A percentile compares a stretch with the other conserved stretches of the same genome.
phyloP scores from a whole-genome alignment of 2,797 vertebrate genomes.

The Melanotaenia trifasciata region DNA sequence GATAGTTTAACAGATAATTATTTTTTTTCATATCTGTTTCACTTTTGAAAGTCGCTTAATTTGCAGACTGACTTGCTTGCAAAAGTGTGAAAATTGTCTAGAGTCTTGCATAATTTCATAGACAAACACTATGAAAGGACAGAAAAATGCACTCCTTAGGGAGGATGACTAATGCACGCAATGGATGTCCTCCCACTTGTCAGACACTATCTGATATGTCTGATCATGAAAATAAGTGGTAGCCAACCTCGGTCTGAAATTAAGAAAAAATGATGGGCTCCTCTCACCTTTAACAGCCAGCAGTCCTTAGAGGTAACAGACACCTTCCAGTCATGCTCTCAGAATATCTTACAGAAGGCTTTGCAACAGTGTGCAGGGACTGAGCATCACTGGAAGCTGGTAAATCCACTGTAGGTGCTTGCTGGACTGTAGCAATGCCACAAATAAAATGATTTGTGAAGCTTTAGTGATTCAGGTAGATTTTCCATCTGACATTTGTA shows the following conservation, averaged over 20 bases:
- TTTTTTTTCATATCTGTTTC: not conserved
- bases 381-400: constrained; percentile 20
- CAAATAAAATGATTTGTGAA: not conserved
- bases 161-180: constrained; percentile 34
- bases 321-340: constrained; percentile 34
- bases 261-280: constrained; percentile 43
- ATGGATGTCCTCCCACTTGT: constrained; percentile 34
- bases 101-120: not conserved
- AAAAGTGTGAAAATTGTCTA: not conserved
- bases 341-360: constrained; percentile 21
- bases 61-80: not conserved
- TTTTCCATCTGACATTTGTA: constrained; percentile 1
- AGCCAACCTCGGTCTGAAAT: constrained; percentile 14
- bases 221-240: constrained; percentile 19
- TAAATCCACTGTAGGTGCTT: constrained; percentile 8
- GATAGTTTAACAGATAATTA: not conserved
- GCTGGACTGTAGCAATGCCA: not conserved
- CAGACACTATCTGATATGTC: constrained; percentile 26
- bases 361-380: not conserved
- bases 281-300: constrained; percentile 27
- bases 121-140: not conserved
- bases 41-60: not conserved
- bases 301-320: constrained; percentile 20
- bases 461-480: constrained; percentile 10
- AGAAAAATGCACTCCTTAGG: constrained; percentile 13